These are phyloP conservation scores for Eucriotettix oculatus DNA, from an alignment of 2,888 invertebrate genomes.

Conservation along the genomic window DNA sequence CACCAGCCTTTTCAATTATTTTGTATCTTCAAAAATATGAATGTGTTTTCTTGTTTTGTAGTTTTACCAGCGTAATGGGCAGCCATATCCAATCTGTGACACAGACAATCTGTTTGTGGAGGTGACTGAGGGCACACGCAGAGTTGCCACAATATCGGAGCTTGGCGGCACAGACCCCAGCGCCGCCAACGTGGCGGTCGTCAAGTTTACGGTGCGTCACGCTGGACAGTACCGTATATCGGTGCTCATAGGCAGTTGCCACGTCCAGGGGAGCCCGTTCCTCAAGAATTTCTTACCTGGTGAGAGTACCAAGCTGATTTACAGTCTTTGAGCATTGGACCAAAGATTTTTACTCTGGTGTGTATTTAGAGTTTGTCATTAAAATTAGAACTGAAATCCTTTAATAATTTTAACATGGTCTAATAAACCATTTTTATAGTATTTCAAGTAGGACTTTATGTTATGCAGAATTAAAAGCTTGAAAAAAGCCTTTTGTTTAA, in stretches of 20 bases:
- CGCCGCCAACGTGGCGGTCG: constrained; percentile 70
- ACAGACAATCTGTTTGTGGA: constrained; percentile 78
- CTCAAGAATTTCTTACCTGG: constrained; percentile 62
- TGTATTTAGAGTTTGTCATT: too few relatives aligned
- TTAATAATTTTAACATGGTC: neutral
- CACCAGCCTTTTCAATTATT: too few relatives aligned
- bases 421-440: neutral
- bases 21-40: neutral
- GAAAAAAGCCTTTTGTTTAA: neutral
- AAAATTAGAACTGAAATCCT: too few relatives aligned
- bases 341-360: too few relatives aligned
- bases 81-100: constrained; percentile 88
- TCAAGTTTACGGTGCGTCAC: constrained; percentile 82
- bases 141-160: constrained; percentile 72
- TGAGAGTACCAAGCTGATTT: constrained; percentile 18
- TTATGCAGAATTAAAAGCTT: neutral
- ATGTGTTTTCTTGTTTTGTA: constrained; percentile 22
- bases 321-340: too few relatives aligned
- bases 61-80: constrained; percentile 85
- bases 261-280: constrained; percentile 76
- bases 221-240: constrained; percentile 80
- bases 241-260: constrained; percentile 64
- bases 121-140: constrained; percentile 67
- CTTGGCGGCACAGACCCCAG: constrained; percentile 72
- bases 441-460: neutral